Evolutionary conservation across 2,888 invertebrate species (phyloP).

Genomic region (Drosophila helvetica): DNA sequence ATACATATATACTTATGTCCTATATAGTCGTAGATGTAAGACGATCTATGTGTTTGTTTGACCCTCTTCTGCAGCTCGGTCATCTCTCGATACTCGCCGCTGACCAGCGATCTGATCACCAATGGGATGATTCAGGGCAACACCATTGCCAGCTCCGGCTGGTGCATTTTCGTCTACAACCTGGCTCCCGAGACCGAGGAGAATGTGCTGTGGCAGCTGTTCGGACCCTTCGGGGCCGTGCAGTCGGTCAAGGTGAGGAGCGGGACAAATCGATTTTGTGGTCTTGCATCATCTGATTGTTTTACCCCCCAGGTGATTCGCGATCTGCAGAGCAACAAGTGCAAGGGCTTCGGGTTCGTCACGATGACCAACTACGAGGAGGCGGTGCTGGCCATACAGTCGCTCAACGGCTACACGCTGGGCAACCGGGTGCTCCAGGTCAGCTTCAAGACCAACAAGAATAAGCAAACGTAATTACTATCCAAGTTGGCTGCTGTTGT

Average conservation of each 20-base stretch:
- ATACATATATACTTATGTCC: background rate
- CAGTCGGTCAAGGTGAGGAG: slow-evolving; percentile 95
- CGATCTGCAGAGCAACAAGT: slow-evolving; percentile 97
- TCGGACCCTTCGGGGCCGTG: slow-evolving; percentile 98
- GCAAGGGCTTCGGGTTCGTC: slow-evolving; percentile 99
- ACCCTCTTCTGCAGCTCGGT: slow-evolving; percentile 77
- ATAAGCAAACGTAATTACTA: slow-evolving; percentile 86
- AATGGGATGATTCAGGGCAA: slow-evolving; percentile 92
- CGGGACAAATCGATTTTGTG: background rate
- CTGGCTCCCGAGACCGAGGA: slow-evolving; percentile 98
- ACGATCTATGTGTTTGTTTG: background rate
- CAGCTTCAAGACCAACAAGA: slow-evolving; percentile 97
- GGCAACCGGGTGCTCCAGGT: slow-evolving; percentile 98
- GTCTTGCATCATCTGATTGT: background rate
- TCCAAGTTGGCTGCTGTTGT: slow-evolving; percentile 83
- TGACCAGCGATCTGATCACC: slow-evolving; percentile 92
- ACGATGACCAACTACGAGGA: slow-evolving; percentile 99
- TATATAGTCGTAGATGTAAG: background rate
- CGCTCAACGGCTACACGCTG: slow-evolving; percentile 97
- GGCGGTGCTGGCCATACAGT: slow-evolving; percentile 97
- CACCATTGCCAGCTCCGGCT: slow-evolving; percentile 92
- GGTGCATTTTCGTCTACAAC: slow-evolving; percentile 96
- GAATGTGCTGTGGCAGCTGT: slow-evolving; percentile 97
- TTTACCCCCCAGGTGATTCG: slow-evolving; percentile 88
- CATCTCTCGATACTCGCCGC: slow-evolving; percentile 90